A percentile compares a stretch with the other conserved stretches of the same genome.
Evolutionary conservation across 2,113 vertebrate genomes (phyloP).

Genomic region (Zeus faber): DNA sequence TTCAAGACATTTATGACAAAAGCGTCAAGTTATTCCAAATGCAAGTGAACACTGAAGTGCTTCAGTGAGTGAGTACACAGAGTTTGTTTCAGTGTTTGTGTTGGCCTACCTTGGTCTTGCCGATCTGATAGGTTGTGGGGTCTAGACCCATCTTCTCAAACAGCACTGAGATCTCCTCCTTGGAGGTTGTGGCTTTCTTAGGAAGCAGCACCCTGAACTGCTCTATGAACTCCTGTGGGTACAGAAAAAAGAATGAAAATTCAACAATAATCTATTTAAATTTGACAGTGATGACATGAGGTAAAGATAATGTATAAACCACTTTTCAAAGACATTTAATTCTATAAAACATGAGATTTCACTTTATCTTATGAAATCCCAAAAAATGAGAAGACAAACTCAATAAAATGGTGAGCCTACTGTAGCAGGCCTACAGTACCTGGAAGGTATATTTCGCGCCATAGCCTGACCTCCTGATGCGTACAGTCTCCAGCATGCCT

Average conservation of each 20-base stretch:
- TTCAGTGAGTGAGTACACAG: no score
- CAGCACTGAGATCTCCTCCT: conserved; percentile 80
- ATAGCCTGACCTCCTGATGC: conserved; percentile 94
- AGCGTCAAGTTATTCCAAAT: no score
- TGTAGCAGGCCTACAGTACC: conserved; percentile 67
- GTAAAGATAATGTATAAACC: no score
- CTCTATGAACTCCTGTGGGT: conserved; percentile 84
- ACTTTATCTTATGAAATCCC: no score
- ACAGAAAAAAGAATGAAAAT: conserved; percentile 2
- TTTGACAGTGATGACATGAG: no score
- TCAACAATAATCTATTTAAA: no score
- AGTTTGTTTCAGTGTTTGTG: no score
- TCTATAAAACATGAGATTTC: no score
- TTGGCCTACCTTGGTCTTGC: conserved; percentile 96
- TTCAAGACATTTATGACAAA: no score
- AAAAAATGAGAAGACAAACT: background rate
- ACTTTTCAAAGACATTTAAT: no score
- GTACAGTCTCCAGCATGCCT: conserved; percentile 96
- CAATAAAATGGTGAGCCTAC: background rate
- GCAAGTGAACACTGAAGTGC: no score
- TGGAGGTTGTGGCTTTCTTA: conserved; percentile 75
- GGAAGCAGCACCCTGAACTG: conserved; percentile 93
- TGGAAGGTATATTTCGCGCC: conserved; percentile 96
- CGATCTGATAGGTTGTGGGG: conserved; percentile 89
- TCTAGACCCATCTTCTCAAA: conserved; percentile 81